These are phyloP conservation scores for Spizella passerina DNA, from an alignment of 2,797 vertebrate genomes.

Conservation along the genomic window DNA sequence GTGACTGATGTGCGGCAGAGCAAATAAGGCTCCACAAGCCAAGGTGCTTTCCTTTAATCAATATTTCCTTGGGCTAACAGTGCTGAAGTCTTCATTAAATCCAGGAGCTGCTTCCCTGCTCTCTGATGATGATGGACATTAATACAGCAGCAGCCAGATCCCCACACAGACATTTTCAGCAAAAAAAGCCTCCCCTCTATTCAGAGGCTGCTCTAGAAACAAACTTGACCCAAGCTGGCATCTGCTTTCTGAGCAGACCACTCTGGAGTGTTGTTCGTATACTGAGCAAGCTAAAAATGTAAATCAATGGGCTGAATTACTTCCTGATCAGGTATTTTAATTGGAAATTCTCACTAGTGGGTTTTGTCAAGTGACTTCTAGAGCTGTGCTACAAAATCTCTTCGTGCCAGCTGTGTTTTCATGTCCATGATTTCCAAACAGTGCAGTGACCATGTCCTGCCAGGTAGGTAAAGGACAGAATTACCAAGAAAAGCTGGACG, in stretches of 20 bases:
- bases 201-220: background rate
- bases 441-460: background rate
- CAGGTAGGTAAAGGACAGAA: background rate
- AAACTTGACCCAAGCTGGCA: background rate
- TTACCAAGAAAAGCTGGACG: background rate
- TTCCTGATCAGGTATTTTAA: background rate
- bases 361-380: background rate
- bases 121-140: background rate
- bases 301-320: background rate
- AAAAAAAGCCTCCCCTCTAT: background rate
- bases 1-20: background rate
- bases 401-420: background rate
- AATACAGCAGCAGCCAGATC: background rate
- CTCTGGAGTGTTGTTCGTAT: background rate
- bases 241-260: background rate
- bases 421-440: background rate
- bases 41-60: slow-evolving; percentile 9
- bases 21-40: background rate
- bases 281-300: background rate
- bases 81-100: background rate
- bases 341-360: background rate
- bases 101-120: background rate
- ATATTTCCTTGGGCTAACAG: background rate
- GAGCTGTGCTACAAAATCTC: background rate
- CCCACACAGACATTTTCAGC: background rate